A percentile compares a stretch with the other conserved stretches of the same genome.
Evolutionary conservation across 2,888 invertebrate species (phyloP).

Genomic region (Clunio marinus): DNA sequence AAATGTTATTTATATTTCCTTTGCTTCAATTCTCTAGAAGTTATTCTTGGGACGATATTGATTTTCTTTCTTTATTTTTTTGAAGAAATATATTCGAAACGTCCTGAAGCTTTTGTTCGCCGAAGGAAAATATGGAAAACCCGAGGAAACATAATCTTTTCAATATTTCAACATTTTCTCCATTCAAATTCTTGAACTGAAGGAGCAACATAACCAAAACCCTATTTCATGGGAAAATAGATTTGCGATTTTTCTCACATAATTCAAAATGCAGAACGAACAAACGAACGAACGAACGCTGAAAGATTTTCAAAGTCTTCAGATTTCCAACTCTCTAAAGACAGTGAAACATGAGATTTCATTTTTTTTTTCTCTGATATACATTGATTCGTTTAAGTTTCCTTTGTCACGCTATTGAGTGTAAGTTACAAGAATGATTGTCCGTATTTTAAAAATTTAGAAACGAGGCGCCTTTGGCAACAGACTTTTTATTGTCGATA

Average conservation of each 20-base stretch:
- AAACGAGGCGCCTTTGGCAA: no score
- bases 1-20: not conserved
- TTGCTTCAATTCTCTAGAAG: not conserved
- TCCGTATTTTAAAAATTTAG: no score
- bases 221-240: constrained; percentile 1
- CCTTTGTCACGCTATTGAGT: not conserved
- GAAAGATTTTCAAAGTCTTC: not conserved
- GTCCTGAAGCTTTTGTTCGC: no score
- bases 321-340: not conserved
- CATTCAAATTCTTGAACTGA: not conserved
- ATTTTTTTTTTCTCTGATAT: no score
- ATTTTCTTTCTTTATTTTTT: not conserved
- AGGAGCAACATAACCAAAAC: constrained; percentile 3
- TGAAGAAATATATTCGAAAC: no score
- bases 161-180: not conserved
- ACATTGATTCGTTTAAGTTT: no score
- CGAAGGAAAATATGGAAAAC: not conserved
- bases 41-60: not conserved
- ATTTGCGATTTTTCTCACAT: not conserved
- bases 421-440: no score
- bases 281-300: not conserved
- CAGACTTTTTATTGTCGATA: no score
- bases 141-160: constrained; percentile 8
- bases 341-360: constrained; percentile 10
- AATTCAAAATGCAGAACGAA: constrained; percentile 9